Percentiles rank a stretch among this genome's conserved stretches.
phyloP scores from a whole-genome alignment of 1,140 invertebrate species.

The Telenomus remus region DNA sequence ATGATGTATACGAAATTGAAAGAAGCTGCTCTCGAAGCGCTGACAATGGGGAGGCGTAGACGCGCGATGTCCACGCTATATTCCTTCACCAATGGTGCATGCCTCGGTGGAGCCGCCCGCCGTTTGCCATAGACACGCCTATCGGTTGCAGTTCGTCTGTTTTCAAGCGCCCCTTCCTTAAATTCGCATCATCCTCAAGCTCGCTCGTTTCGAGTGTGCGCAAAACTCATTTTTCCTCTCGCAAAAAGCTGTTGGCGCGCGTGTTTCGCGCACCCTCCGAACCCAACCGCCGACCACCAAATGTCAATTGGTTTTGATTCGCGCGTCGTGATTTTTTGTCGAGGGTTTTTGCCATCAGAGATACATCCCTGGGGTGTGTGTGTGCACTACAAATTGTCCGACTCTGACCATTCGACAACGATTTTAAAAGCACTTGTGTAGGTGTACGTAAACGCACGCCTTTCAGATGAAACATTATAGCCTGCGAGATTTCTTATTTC shows the following conservation, averaged over 20 bases:
- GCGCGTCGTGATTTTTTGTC: background rate
- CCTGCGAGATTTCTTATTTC: constrained; percentile 74
- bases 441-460: constrained; percentile 16
- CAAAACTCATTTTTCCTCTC: constrained; percentile 36
- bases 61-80: constrained; percentile 62
- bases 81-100: constrained; percentile 71
- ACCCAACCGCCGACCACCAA: background rate
- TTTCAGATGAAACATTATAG: constrained; percentile 54
- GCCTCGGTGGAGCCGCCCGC: constrained; percentile 68
- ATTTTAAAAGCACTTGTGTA: constrained; percentile 19
- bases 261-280: background rate
- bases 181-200: constrained; percentile 38
- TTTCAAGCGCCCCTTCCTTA: constrained; percentile 50
- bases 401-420: constrained; percentile 44
- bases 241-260: background rate
- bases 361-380: constrained; percentile 28
- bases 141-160: constrained; percentile 54
- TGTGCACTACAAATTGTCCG: constrained; percentile 21
- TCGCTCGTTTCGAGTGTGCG: constrained; percentile 61
- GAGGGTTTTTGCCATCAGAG: background rate
- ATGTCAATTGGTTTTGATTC: background rate
- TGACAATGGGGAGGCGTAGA: constrained; percentile 66
- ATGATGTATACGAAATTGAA: constrained; percentile 34
- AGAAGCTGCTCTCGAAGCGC: constrained; percentile 11
- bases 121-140: constrained; percentile 66